Base-by-base conservation (phyloP, 2,888 invertebrate genomes). In the Pantelozetes paolii region DNA sequence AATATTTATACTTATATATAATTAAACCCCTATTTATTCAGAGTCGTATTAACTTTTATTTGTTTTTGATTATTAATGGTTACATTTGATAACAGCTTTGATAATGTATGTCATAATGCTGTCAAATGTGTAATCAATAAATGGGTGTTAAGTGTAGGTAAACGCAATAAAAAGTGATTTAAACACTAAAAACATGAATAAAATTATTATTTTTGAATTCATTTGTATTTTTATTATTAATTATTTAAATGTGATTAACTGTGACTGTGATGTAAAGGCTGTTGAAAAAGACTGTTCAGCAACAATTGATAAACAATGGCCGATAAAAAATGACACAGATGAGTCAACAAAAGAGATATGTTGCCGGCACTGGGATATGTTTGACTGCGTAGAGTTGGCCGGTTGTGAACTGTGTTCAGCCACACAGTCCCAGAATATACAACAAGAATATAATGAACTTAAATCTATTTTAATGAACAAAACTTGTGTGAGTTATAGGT, bases 311-410 rank as follows among this genome's bases (percentile, higher is more conserved):
- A 23, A 57, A 18, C 18, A 6, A 6, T 50, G 50, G 50, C 50
- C 50, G 28, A 11, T 57, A 9, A 23, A 6, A 2, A 57, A 57
- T 15, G 23, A 23, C 11, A 57, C 26, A 5, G 23, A 57, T 28
- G 13, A 57, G 28, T 23, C 57, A 20, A 9, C 2, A 18, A 5
- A 9, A 8, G 8, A 18, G 57, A 57, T 57, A 3, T 57, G 57
- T 15, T 57, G 57, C 26, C 23, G 57, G 57, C 57, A 57, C 18
- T 57, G 57, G 57, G 57, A 57, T 57, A 26, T 57, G 8, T 57
- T 57, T 57, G 57, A 57, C 15, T 57, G 57, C 23, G 57, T 57
- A 2, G 57, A 57, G 28, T 23, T 57, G 23, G 20, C 57, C 26
- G 57, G 23, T 23, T 57, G 57, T 23, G 26, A 57, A 2, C 23